Evolutionary conservation across 2,797 vertebrate species (phyloP).

Genomic region (Clarias pachynema): DNA sequence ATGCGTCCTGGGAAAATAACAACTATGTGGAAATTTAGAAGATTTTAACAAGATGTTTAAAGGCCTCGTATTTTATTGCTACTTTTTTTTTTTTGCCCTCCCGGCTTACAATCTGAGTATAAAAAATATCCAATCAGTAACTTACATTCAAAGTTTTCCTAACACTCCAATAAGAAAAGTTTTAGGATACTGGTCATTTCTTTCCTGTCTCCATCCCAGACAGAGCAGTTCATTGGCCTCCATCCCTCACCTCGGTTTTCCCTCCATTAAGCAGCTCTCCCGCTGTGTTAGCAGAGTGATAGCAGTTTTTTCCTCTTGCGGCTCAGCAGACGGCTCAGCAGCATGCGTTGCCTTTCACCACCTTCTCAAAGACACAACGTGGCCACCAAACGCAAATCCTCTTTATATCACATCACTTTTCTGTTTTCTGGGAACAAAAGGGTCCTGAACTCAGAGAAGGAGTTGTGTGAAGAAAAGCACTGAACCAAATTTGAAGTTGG

Average conservation of each 20-base stretch:
- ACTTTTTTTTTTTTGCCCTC: background rate
- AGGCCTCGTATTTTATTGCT: background rate
- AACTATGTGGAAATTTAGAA: background rate
- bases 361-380: conserved; percentile 23
- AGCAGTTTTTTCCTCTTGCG: conserved; percentile 30
- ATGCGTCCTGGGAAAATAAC: background rate
- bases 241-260: conserved; percentile 31
- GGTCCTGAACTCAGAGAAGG: conserved; percentile 3
- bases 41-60: background rate
- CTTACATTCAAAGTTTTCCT: background rate
- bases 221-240: background rate
- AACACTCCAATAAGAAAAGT: background rate
- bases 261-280: conserved; percentile 44
- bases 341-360: conserved; percentile 25
- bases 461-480: background rate
- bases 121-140: background rate
- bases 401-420: conserved; percentile 6
- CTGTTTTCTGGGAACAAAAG: conserved; percentile 29
- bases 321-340: conserved; percentile 11
- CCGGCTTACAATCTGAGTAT: background rate
- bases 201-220: conserved; percentile 5
- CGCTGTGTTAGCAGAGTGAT: conserved; percentile 41
- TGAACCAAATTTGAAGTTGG: background rate
- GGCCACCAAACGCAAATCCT: conserved; percentile 16
- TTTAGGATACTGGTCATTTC: background rate